Base-by-base conservation (phyloP, 2,888 invertebrate genomes). In the Pristionchus entomophagus region DNA sequence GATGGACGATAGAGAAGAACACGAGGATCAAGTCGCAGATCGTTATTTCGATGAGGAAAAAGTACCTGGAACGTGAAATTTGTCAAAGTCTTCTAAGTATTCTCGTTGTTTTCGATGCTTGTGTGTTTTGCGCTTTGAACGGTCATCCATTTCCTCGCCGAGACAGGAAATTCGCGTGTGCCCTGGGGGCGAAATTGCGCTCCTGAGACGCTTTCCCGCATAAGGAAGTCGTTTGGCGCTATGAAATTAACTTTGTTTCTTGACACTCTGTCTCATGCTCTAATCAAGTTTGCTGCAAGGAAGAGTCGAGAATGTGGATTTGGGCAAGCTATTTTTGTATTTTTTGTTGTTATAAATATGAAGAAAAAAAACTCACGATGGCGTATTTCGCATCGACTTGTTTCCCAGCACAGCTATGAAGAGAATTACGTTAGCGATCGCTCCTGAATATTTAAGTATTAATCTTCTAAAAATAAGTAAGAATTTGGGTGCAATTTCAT, bases 1-100 rank as follows among this genome's bases (percentile, higher is more conserved):
- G 78, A 51, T 80, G 78, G 8, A 80, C 51, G 51, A 53, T 80
- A 35, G 49, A 80, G 51, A 80, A 80, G 51, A 80, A 80, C 6
- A 53, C 78, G 14, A 80, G 78, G 0, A 80, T 80, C 3, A 80
- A 19, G 35, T 80, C 78, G 14, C 78, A 80, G 22, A 80, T 51
- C 6, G 51, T 51, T 29, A 80, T 49, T 51, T 80, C 51, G 78
- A 80, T 51, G 3, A 80, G 51, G 78, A 80, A 80, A 35, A 51
- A 80, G 41, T 80, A 80, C 17, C 78, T 80, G 78, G 19, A n/a
- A 65, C 6, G 45, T 45, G 56, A 17, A n/a, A 59, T 59, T n/a
- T 26, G 59, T 59, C 6, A 5, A 53, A 22, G n/a, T n/a, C n/a
- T n/a, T n/a, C n/a, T n/a, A n/a, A n/a, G n/a, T n/a, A 45, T 45